Evolutionary conservation across 2,888 invertebrate species (phyloP).

Genomic region (Troglohyphantes excavatus): DNA sequence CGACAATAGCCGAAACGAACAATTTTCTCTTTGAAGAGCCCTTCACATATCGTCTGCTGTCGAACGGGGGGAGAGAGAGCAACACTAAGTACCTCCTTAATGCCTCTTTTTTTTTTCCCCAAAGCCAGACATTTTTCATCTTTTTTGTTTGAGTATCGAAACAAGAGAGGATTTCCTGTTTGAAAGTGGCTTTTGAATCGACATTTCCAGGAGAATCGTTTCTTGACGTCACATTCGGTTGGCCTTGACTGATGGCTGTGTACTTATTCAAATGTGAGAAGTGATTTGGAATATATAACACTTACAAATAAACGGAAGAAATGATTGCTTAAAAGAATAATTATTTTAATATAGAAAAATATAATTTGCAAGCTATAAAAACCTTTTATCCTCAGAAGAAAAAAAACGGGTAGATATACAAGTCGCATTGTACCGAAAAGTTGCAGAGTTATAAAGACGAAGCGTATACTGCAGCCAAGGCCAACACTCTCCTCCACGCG

Average conservation of each 20-base stretch:
- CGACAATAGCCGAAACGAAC: conserved; percentile 17
- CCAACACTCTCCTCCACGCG: too few relatives aligned
- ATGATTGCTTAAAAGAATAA: too few relatives aligned
- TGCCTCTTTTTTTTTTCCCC: neutral
- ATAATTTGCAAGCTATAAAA: too few relatives aligned
- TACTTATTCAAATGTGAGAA: neutral
- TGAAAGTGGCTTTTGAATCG: neutral
- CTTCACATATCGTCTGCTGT: conserved; percentile 14
- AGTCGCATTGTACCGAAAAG: too few relatives aligned
- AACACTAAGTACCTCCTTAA: conserved; percentile 1
- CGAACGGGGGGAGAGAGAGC: neutral
- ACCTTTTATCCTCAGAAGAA: too few relatives aligned
- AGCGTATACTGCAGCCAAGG: too few relatives aligned
- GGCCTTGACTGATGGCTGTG: neutral
- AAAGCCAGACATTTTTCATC: neutral
- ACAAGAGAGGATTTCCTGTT: neutral
- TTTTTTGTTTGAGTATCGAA: neutral
- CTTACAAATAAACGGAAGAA: too few relatives aligned
- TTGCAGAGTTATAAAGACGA: too few relatives aligned
- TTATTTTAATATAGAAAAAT: too few relatives aligned
- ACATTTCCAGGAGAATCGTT: neutral
- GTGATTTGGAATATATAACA: too few relatives aligned
- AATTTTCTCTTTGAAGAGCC: conserved; percentile 11
- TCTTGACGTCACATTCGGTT: neutral
- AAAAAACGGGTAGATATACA: too few relatives aligned